A percentile compares a stretch with the other conserved stretches of the same genome.
Conservation (phyloP, 2,797 vertebrate species). For the Chelonia mydas region DNA sequence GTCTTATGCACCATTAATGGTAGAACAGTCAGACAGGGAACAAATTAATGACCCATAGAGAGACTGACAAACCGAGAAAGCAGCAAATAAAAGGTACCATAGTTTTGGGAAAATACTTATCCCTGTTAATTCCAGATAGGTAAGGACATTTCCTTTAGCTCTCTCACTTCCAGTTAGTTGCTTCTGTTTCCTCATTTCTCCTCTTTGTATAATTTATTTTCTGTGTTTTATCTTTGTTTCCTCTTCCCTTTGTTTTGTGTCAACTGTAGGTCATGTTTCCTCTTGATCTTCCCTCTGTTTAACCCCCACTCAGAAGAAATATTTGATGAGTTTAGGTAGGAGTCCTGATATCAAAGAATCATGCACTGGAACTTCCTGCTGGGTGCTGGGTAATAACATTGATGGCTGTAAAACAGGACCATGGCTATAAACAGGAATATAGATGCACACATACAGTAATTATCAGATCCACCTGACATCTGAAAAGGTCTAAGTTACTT, state of each 20-base stretch:
- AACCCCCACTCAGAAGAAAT: slow-evolving; percentile 27
- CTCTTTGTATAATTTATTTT: background rate
- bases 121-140: slow-evolving; percentile 31
- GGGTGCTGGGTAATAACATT: slow-evolving; percentile 66
- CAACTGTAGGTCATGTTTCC: slow-evolving; percentile 56
- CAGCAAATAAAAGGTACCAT: slow-evolving; percentile 34
- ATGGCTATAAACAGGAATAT: slow-evolving; percentile 72
- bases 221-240: slow-evolving; percentile 48
- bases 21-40: slow-evolving; percentile 6
- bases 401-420: slow-evolving; percentile 73
- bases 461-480: slow-evolving; percentile 56
- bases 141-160: slow-evolving; percentile 41
- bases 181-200: slow-evolving; percentile 29
- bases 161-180: slow-evolving; percentile 51
- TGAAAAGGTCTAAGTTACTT: slow-evolving; percentile 72
- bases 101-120: slow-evolving; percentile 19
- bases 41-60: slow-evolving; percentile 45
- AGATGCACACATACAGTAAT: slow-evolving; percentile 69
- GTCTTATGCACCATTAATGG: slow-evolving; percentile 29
- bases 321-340: background rate
- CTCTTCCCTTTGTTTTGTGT: slow-evolving; percentile 31
- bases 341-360: slow-evolving; percentile 63
- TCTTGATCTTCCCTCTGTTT: slow-evolving; percentile 50
- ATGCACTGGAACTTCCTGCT: slow-evolving; percentile 61
- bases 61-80: slow-evolving; percentile 50